These are phyloP conservation scores for Xestia sexstrigata DNA, from an alignment of 2,888 invertebrate species.

Conservation along the genomic window DNA sequence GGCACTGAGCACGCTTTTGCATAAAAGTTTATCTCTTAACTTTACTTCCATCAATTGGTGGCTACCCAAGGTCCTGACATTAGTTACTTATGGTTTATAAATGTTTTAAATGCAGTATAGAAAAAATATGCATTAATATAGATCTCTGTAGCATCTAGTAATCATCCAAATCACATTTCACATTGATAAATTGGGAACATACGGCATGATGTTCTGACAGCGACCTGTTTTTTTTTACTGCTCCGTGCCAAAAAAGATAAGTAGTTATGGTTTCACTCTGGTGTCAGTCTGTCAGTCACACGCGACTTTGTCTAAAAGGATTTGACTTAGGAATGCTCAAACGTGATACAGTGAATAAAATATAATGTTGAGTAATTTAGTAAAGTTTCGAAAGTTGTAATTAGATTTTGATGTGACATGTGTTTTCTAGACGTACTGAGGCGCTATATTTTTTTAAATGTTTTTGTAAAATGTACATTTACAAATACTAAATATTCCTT, in stretches of 20 bases:
- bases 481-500: background rate
- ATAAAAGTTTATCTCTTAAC: background rate
- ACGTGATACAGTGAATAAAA: background rate
- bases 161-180: background rate
- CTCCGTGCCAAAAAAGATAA: background rate
- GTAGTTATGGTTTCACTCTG: slow-evolving; percentile 1
- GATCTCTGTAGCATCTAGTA: too few relatives aligned
- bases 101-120: background rate
- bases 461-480: too few relatives aligned
- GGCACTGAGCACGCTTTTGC: background rate
- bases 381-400: background rate
- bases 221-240: background rate
- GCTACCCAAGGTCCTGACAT: background rate
- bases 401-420: too few relatives aligned
- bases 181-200: background rate
- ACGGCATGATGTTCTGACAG: background rate
- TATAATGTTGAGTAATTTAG: background rate
- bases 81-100: too few relatives aligned
- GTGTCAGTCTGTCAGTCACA: slow-evolving; percentile 20
- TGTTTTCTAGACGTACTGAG: background rate
- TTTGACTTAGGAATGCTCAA: background rate
- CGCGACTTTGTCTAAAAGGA: background rate
- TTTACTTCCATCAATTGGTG: background rate
- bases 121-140: background rate
- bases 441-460: too few relatives aligned